Evolutionary conservation across 2,797 vertebrate species (phyloP).

Genomic region (Oceanodroma leucorhoa): DNA sequence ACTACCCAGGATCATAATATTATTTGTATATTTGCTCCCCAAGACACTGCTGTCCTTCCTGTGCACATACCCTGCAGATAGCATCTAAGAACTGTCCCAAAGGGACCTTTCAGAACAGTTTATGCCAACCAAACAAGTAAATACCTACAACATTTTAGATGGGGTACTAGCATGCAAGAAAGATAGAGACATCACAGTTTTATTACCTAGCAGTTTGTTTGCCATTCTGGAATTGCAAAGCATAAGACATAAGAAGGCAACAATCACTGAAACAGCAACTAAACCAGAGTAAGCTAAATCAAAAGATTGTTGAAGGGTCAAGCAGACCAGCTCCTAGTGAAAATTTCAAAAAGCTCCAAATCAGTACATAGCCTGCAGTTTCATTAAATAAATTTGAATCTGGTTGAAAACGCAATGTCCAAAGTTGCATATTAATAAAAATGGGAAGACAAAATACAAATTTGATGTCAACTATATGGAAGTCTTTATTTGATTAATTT

Average conservation of each 20-base stretch:
- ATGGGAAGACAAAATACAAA: background rate
- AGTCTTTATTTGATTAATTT: background rate
- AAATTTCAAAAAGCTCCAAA: background rate
- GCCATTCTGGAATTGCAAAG: background rate
- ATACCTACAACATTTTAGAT: background rate
- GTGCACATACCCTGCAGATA: background rate
- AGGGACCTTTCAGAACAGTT: conserved; percentile 22
- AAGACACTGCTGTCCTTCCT: conserved; percentile 2
- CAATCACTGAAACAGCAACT: background rate
- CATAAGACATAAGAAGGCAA: background rate
- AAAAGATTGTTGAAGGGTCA: background rate
- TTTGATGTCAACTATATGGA: background rate
- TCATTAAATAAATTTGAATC: background rate
- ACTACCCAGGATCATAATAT: background rate
- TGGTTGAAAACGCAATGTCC: background rate
- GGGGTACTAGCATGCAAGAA: background rate
- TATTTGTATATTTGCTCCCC: background rate
- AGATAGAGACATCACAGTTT: background rate
- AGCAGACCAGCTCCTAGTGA: background rate
- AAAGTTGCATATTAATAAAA: background rate
- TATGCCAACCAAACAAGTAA: conserved; percentile 29
- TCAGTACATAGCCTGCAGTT: background rate
- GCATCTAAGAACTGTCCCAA: conserved; percentile 28
- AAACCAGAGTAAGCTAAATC: background rate
- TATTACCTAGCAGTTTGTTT: background rate